Evolutionary conservation across 1,140 invertebrate species (phyloP), one percentile per base, ranked within the genome.

Genomic region (Papilio helenus): DNA sequence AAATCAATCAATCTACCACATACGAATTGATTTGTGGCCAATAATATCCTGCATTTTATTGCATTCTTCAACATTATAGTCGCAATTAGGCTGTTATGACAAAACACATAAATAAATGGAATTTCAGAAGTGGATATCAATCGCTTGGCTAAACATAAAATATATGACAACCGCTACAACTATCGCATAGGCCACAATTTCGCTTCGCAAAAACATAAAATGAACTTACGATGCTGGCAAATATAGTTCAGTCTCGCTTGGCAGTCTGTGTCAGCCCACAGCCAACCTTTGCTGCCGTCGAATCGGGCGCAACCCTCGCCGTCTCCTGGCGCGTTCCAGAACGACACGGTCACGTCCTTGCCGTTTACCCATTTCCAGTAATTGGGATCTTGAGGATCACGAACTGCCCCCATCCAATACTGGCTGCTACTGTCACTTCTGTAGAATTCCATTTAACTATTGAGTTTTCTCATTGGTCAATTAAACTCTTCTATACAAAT

Each of bases 211-310:
- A 81, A 82, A 81, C 61, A 14, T 14, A 80, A 85, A 86, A 61
- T 72, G 39, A 77, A 97, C 97, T 97, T 95, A 98, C 98, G 97
- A 94, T 99, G 98, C 95, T 99, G 98, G 89, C 98, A 99, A 81
- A 99, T 99, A 92, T 97, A 99, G 94, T 99, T 98, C 29, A 99
- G 95, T 81, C 96, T 96, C 7, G 97, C 96, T 79, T 97, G 96
- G 92, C 98, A 99, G 90, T 98, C 97, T 16, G 98, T 99, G 87
- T 98, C 98, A 1, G 97, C 98, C 98, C 98, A 99, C 0, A 99
- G 96, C 98, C 98, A 99, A 14, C 98, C 98, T 91, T 98, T 98
- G 84, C 97, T 97, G 80, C 98, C 98, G 90, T 99, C 98, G 90
- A 98, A 99, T 55, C 98, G 93, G 4, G 98, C 98, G 88, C 98